Evolutionary conservation across 2,113 vertebrate species (phyloP).

Genomic region (Columba livia): DNA sequence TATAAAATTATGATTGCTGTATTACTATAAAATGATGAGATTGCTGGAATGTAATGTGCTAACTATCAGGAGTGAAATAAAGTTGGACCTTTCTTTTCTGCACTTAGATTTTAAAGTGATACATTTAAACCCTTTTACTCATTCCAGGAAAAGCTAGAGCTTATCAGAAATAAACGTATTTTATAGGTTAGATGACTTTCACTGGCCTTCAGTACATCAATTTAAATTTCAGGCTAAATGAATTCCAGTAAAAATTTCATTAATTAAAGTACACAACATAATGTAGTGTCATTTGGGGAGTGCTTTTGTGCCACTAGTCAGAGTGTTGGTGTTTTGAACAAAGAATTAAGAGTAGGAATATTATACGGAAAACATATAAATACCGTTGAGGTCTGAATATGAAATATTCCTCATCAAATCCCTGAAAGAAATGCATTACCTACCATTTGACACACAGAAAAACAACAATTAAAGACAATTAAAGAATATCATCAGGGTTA

Average conservation of each 20-base stretch:
- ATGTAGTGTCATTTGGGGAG: background rate
- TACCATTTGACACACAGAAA: background rate
- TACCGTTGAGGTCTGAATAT: background rate
- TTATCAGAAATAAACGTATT: conserved; percentile 15
- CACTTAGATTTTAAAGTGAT: background rate
- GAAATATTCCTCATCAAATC: background rate
- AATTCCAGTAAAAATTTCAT: conserved; percentile 17
- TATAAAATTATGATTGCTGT: background rate
- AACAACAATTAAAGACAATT: background rate
- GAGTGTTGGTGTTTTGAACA: background rate
- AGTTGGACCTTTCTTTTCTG: background rate
- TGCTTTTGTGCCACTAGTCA: background rate
- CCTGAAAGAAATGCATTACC: background rate
- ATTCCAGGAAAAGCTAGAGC: background rate
- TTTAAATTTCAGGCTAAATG: background rate
- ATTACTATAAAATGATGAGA: background rate
- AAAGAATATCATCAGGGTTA: background rate
- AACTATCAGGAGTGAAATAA: background rate
- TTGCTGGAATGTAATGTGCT: background rate
- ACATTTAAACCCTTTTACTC: background rate
- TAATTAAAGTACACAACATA: background rate
- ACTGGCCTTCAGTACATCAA: background rate
- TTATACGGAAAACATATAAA: background rate
- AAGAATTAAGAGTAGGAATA: background rate
- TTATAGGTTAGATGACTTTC: background rate